Conservation (phyloP, 2,113 vertebrate species). For the Ochotona princeps region DNA sequence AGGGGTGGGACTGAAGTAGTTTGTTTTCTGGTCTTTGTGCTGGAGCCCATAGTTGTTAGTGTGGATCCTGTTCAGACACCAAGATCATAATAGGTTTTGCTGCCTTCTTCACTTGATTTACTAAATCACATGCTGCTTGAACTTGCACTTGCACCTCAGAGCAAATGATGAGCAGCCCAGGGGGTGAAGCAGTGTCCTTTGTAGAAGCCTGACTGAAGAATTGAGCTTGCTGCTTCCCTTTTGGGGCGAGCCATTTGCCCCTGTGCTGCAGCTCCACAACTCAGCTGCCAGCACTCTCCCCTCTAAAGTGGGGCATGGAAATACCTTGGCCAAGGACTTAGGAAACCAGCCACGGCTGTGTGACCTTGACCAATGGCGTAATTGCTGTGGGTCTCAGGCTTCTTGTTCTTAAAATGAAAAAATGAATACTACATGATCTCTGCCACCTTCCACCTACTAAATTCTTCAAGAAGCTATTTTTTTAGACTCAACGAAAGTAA, state of each 20-base stretch:
- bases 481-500: background rate
- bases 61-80: background rate
- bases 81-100: constrained; percentile 27
- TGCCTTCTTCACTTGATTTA: constrained; percentile 48
- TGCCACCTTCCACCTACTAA: background rate
- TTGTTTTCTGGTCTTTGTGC: constrained; percentile 34
- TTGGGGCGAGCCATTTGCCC: background rate
- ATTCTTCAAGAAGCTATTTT: constrained; percentile 5
- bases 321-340: background rate
- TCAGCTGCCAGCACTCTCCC: background rate
- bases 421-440: background rate
- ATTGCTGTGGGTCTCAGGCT: background rate
- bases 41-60: background rate
- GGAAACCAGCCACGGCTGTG: background rate
- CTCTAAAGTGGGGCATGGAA: background rate
- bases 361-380: constrained; percentile 1
- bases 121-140: constrained; percentile 36
- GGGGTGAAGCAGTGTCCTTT: constrained; percentile 49
- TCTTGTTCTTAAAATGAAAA: constrained; percentile 33
- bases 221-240: constrained; percentile 1
- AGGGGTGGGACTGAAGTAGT: constrained; percentile 38
- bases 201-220: background rate
- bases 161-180: constrained; percentile 26
- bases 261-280: background rate
- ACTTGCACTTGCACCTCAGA: constrained; percentile 1